phyloP scores from a whole-genome alignment of 1,140 invertebrate species.

The Leptopilina boulardi region DNA sequence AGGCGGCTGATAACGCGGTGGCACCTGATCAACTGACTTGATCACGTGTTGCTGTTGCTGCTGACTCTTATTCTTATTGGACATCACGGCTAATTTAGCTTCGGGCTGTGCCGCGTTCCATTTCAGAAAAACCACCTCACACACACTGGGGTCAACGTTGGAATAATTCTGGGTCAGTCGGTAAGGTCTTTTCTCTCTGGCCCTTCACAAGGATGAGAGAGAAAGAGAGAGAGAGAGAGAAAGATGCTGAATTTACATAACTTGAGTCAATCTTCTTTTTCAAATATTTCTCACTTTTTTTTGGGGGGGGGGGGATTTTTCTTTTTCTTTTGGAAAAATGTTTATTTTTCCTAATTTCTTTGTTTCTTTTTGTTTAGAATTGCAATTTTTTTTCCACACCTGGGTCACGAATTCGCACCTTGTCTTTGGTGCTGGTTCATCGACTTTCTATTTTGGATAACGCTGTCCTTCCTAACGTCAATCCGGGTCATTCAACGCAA shows the following conservation, averaged over 20 bases:
- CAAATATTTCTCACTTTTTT: neutral
- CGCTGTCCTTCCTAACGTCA: neutral
- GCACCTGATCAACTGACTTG: constrained; percentile 70
- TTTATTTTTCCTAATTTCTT: too few relatives aligned
- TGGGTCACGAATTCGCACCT: neutral
- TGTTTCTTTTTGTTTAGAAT: too few relatives aligned
- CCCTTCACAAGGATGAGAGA: constrained; percentile 22
- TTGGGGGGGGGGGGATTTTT: too few relatives aligned
- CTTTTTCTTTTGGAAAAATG: too few relatives aligned
- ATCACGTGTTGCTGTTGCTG: constrained; percentile 62
- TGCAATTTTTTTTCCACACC: too few relatives aligned
- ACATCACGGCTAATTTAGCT: constrained; percentile 74
- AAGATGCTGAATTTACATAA: constrained; percentile 52
- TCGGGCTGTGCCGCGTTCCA: constrained; percentile 68
- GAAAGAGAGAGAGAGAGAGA: neutral
- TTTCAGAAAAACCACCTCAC: constrained; percentile 66
- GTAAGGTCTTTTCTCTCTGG: constrained; percentile 20
- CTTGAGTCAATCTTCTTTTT: neutral
- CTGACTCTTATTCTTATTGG: constrained; percentile 74
- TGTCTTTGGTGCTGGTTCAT: constrained; percentile 18
- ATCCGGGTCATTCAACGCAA: constrained; percentile 27
- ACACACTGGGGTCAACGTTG: constrained; percentile 54
- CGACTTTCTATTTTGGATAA: constrained; percentile 26
- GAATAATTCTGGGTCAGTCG: constrained; percentile 66
- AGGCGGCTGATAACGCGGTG: constrained; percentile 82